Base-by-base conservation (phyloP, 2,113 vertebrate genomes). In the Arothron firmamentum region DNA sequence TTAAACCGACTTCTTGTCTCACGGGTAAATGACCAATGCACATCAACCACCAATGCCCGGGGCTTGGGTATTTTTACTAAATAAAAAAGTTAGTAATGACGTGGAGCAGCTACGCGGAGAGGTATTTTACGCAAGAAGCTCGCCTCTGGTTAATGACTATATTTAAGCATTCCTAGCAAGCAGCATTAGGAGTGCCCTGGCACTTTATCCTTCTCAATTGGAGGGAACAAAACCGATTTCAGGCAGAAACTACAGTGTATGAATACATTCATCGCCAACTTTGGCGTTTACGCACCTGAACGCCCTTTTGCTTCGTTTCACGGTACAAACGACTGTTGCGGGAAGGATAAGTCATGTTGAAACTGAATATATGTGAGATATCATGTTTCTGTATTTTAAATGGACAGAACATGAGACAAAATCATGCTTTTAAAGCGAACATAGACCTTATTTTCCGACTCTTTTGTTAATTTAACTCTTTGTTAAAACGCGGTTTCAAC, bases 21-120 rank as follows among this genome's bases (percentile, higher is more conserved):
- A 11, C 34, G 34, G 34, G 9, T 12, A 12, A 11, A 12, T 34
- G 18, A 4, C 43, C 51, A 57, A 23, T 62, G 49, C 1, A 54
- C 53, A 68, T 68, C 70, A 23, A 38, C 78, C 76, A 74, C n/a
- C 56, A 11, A n/a, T n/a, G 31, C 63, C 28, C 21, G 42, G 6
- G 31, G 59, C 21, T 68, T 0, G 2, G 16, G 19, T 18, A 13
- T 57, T 77, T 79, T 68, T 34, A 50, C 16, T 23, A 16, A 23
- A 55, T 53, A 47, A 58, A 54, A 19, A 67, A 61, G 42, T 67
- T 67, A 46, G 59, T 64, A 53, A 42, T 77, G 34, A 38, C 11
- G 11, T 12, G 71, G 71, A 81, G 67, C 62, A 68, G 72, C 58
- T 51, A 19, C 43, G 47, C 47, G 58, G 46, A 51, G n/a, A 9